Base-by-base conservation (phyloP, 2,113 vertebrate species). In the Solea senegalensis region DNA sequence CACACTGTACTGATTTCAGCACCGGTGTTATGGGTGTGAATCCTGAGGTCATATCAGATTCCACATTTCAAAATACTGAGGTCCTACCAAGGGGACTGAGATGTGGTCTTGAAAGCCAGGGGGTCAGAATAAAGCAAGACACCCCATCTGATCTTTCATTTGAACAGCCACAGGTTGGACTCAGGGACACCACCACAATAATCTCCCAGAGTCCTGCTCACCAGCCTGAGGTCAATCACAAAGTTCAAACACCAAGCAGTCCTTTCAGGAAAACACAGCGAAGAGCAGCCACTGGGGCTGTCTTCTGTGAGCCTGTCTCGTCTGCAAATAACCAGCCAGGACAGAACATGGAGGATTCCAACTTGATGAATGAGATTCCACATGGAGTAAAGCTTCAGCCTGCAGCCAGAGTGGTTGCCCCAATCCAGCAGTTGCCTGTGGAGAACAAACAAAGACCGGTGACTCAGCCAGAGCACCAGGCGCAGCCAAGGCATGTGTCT, bases 371-470 rank as follows among this genome's bases (percentile, higher is more conserved):
- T 26, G 75, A 77, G 52, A 79, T 73, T 78, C 59, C 70, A 59
- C 60, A 65, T 26, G 80, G 64, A 56, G 76, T 72, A 14, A 86
- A 66, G 65, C 46, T 81, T 76, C 88, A 74, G 48, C 21, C 83
- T 48, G 45, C 45, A 9, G 75, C 57, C 51, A 73, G 26, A 57
- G 61, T 49, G 10, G 56, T 65, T 34, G 76, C 78, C 65, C 73
- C 84, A 59, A 88, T 90, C 72, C 88, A 80, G 63, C 89, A 90
- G 49, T 48, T 66, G 50, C 74, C 85, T 75, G 73, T 66, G 9
- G 61, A 83, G 59, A 78, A 68, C 16, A 80, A 82, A 53, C 71
- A 86, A 44, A 86, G 78, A 68, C 76, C 67, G 39, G 48, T 21
- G 12, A 74, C 68, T 14, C 71, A 69, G n/a, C 50, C 69, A 21